Conservation (phyloP, 53 echinoderm and acorn worm species). For the Pentamera pediparva region DNA sequence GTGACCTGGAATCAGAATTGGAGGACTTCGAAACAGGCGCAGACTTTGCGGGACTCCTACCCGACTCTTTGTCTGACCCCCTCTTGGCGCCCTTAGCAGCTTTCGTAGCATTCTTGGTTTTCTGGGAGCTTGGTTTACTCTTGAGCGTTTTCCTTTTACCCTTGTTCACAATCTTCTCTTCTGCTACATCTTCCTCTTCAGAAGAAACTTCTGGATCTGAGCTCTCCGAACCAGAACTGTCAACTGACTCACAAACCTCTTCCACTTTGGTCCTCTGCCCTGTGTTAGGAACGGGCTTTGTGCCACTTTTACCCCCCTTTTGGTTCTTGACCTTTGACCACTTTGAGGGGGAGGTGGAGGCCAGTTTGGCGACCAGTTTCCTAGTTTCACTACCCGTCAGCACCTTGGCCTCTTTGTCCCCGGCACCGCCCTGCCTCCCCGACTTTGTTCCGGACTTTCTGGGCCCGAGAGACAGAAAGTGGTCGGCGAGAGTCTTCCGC, state of each 20-base stretch:
- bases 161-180: too few relatives aligned
- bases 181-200: too few relatives aligned
- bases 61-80: background rate
- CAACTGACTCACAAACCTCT: background rate
- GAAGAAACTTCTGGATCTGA: too few relatives aligned
- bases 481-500: slow-evolving; percentile 54
- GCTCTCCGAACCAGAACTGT: too few relatives aligned
- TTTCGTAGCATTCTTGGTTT: too few relatives aligned
- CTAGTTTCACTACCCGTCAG: too few relatives aligned
- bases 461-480: slow-evolving; percentile 31
- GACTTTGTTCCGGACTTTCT: background rate
- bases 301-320: slow-evolving; percentile 4
- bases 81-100: too few relatives aligned
- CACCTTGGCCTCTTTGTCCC: background rate
- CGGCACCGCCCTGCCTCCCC: background rate
- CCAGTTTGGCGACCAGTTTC: background rate
- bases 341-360: background rate
- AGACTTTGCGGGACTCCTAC: slow-evolving; percentile 16
- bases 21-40: background rate
- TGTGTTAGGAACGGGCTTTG: slow-evolving; percentile 16
- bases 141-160: too few relatives aligned
- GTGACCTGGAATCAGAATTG: slow-evolving; percentile 26
- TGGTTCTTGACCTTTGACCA: background rate
- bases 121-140: too few relatives aligned
- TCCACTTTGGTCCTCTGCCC: too few relatives aligned